Conservation (phyloP, 2,797 vertebrate species). For the Enteromius thamalakanensis region DNA sequence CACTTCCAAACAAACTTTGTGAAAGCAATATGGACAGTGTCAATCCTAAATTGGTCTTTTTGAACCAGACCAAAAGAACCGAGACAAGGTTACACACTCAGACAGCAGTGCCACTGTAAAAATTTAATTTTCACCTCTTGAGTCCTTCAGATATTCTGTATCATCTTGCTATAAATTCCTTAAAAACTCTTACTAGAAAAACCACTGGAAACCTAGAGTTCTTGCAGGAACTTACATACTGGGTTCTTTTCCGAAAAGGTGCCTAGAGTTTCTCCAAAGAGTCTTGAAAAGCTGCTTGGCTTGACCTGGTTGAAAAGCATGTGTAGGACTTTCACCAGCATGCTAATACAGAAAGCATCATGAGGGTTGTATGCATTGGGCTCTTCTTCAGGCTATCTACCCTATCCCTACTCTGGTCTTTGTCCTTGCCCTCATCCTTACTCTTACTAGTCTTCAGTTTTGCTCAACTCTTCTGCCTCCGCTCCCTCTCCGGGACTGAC, state of each 20-base stretch:
- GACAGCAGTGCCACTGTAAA: neutral
- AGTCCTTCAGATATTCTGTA: neutral
- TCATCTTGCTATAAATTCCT: neutral
- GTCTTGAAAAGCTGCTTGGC: neutral
- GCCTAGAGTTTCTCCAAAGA: neutral
- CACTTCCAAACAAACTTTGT: neutral
- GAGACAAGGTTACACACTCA: neutral
- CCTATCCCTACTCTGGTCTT: neutral
- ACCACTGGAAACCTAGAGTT: neutral
- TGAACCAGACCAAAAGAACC: neutral
- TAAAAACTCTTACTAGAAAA: neutral
- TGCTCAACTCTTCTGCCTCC: neutral
- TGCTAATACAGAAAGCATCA: constrained; percentile 8
- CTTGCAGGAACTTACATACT: neutral
- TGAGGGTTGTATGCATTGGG: neutral
- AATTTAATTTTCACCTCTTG: neutral
- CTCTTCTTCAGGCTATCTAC: constrained; percentile 6
- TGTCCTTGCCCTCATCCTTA: constrained; percentile 19
- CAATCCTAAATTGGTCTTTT: neutral
- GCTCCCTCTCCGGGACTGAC: constrained; percentile 40
- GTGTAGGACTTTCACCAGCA: neutral
- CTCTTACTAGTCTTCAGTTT: constrained; percentile 19
- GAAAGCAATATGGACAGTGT: neutral
- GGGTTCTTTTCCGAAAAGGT: neutral
- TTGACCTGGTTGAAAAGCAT: constrained; percentile 19